Percentiles rank a stretch among this genome's conserved stretches.
These are phyloP conservation scores for Drosophila sp. DNA, from an alignment of 1,140 invertebrate genomes.

Conservation along the genomic window DNA sequence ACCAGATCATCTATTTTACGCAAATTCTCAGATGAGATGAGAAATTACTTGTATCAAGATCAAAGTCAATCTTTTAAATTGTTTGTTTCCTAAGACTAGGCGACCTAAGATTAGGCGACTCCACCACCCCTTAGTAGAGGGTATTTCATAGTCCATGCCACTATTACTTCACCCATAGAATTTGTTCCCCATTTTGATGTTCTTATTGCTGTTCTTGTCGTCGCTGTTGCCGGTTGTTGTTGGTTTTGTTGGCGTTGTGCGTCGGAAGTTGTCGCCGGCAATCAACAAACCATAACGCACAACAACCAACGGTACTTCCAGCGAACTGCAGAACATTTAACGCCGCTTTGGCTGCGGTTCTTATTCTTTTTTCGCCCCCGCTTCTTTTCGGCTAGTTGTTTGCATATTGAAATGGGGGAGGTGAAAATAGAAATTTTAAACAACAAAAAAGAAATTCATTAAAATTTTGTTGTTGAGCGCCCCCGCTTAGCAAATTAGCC, in stretches of 20 bases:
- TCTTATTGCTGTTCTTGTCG: conserved; percentile 14
- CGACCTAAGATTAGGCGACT: not conserved
- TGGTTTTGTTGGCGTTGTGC: conserved; percentile 51
- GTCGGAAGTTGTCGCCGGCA: conserved; percentile 78
- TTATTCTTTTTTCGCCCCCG: conserved; percentile 2
- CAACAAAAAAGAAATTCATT: conserved; percentile 60
- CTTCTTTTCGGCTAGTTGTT: conserved; percentile 12
- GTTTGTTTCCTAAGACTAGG: not conserved
- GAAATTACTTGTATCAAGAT: too few relatives aligned
- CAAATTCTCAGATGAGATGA: too few relatives aligned
- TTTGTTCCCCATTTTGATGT: conserved; percentile 34
- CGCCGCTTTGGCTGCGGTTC: conserved; percentile 49
- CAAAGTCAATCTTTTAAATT: too few relatives aligned
- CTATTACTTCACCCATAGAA: not conserved
- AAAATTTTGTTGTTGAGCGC: conserved; percentile 45
- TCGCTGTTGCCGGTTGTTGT: conserved; percentile 26
- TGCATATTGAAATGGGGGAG: conserved; percentile 48
- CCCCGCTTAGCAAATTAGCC: conserved; percentile 61
- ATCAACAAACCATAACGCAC: conserved; percentile 79
- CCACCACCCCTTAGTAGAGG: not conserved
- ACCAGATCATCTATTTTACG: too few relatives aligned
- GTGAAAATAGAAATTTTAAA: conserved; percentile 6
- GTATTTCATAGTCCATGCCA: not conserved
- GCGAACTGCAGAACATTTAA: conserved; percentile 64
- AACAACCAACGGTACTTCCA: conserved; percentile 66